phyloP scores from a whole-genome alignment of 2,888 invertebrate species.

The Minunthozetes semirufus region DNA sequence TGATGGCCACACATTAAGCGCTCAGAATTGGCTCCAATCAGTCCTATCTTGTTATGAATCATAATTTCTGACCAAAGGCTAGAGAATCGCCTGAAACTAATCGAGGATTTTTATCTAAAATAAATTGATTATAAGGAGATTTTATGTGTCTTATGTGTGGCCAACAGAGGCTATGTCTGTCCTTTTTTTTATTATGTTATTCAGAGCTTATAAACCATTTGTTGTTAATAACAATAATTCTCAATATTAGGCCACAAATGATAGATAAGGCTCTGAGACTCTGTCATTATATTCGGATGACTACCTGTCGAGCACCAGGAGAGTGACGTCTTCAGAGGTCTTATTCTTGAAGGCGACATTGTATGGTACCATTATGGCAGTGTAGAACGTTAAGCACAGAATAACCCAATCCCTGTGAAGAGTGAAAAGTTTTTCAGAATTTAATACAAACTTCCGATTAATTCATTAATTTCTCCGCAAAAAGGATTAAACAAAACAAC shows the following conservation, averaged over 20 bases:
- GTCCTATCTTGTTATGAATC: too few species aligned
- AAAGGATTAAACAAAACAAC: background rate
- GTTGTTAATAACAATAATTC: background rate
- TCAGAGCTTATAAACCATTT: background rate
- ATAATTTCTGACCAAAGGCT: too few species aligned
- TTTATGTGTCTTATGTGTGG: too few species aligned
- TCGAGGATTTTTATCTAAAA: too few species aligned
- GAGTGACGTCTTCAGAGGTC: slow-evolving; percentile 89
- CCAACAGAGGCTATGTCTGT: too few species aligned
- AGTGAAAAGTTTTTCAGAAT: slow-evolving; percentile 47
- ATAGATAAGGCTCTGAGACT: background rate
- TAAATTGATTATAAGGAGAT: too few species aligned
- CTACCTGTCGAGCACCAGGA: slow-evolving; percentile 69
- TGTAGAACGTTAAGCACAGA: slow-evolving; percentile 98
- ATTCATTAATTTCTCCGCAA: background rate
- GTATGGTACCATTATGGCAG: slow-evolving; percentile 96
- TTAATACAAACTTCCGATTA: background rate
- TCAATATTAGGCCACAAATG: background rate
- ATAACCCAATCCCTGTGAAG: slow-evolving; percentile 96
- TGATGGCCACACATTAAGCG: too few species aligned
- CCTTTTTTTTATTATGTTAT: too few species aligned
- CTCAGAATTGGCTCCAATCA: too few species aligned
- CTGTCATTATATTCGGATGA: background rate
- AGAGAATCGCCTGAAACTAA: too few species aligned
- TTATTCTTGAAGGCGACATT: slow-evolving; percentile 99